Evolutionary conservation across 2,797 vertebrate genomes (phyloP), one percentile per base, ranked within the genome.

Genomic region (Vespertilio murinus): DNA sequence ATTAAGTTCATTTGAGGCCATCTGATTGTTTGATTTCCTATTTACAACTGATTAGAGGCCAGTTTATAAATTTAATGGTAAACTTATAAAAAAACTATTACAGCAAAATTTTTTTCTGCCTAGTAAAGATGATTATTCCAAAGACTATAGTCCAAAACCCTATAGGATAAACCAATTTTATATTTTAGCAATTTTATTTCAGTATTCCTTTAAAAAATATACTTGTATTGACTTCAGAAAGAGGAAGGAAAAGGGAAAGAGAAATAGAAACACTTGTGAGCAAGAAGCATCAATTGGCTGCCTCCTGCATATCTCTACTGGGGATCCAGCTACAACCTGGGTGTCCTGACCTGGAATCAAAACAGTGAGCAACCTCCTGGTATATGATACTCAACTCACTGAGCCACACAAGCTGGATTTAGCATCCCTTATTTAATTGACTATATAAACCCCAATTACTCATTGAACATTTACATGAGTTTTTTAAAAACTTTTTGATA

Each of bases 11-110:
- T 61, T 18, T 56, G 28, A 81, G 28, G 81, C 82, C 18, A 82
- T 25, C 23, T 74, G 49, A 85, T 28, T 64, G 49, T 30, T 28
- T 85, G 18, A 69, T 89, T 92, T 75, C 16, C 16, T 33, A 71
- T 59, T 83, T 90, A 80, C 2, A 90, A 73, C 0, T 92, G 38
- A 69, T 77, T 49, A 82, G 47, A 3, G 8, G 12, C 18, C 40
- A 59, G n/a, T 94, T 91, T 75, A 25, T 16, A 88, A 61, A 82
- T 87, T 82, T 85, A 91, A 88, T 89, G 2, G 23, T 88, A 84
- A 83, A 64, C 30, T 30, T 88, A 25, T 11, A 8, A 52, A 59
- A 64, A 65, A 82, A 61, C 70, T 42, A 42, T 45, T 20, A 77
- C 14, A 22, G 30, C 54, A 38, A 77, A 95, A n/a, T 14, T 65